These are phyloP conservation scores for Musca vetustissima DNA, from an alignment of 1,140 invertebrate genomes.

Conservation along the genomic window DNA sequence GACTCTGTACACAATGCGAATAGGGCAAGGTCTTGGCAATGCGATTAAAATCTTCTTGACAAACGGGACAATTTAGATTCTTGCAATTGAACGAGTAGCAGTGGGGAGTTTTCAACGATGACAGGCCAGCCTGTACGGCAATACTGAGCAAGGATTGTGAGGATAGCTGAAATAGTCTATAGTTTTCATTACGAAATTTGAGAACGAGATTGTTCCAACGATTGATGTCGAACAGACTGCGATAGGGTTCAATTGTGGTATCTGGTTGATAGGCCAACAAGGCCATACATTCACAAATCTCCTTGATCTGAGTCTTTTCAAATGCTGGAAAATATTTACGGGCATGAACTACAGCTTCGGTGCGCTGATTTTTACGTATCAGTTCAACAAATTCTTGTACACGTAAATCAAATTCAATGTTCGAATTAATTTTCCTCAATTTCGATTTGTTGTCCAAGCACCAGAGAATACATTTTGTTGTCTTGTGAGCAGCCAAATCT, in stretches of 20 bases:
- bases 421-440: constrained; percentile 87
- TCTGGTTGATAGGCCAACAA: constrained; percentile 86
- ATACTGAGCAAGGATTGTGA: constrained; percentile 90
- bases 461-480: constrained; percentile 89
- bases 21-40: constrained; percentile 86
- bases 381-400: constrained; percentile 96
- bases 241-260: constrained; percentile 64
- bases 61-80: constrained; percentile 92
- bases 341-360: constrained; percentile 93
- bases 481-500: constrained; percentile 78
- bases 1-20: constrained; percentile 94
- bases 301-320: constrained; percentile 82
- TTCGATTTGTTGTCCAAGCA: constrained; percentile 97
- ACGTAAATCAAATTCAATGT: constrained; percentile 88
- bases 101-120: constrained; percentile 92
- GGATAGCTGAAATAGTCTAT: constrained; percentile 89
- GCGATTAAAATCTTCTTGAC: constrained; percentile 82
- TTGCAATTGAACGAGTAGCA: constrained; percentile 67
- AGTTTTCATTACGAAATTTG: constrained; percentile 93
- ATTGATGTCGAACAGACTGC: constrained; percentile 58
- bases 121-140: constrained; percentile 83
- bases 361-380: constrained; percentile 78
- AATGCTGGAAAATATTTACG: constrained; percentile 87
- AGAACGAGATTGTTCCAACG: constrained; percentile 83
- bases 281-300: constrained; percentile 93